A percentile compares a stretch with the other conserved stretches of the same genome.
Evolutionary conservation across 2,113 vertebrate species (phyloP).

Genomic region (Caloenas nicobarica): DNA sequence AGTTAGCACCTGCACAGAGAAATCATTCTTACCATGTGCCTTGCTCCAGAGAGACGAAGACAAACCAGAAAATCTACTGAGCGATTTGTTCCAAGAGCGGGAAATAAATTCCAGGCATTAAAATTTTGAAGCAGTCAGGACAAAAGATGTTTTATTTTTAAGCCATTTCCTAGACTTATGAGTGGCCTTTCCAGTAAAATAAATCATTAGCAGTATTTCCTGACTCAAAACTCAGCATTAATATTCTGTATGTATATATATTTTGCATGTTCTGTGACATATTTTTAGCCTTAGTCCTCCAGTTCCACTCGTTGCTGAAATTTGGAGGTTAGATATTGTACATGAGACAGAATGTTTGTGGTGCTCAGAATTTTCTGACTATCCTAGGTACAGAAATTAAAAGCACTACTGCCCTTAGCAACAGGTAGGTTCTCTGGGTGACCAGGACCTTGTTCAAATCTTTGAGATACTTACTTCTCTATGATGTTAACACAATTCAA

Average conservation of each 20-base stretch:
- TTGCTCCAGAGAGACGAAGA: neutral
- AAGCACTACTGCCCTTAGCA: neutral
- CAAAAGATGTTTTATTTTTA: neutral
- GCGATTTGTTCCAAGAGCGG: neutral
- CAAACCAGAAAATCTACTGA: neutral
- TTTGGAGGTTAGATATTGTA: neutral
- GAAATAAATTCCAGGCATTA: neutral
- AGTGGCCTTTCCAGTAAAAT: neutral
- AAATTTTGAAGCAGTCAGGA: neutral
- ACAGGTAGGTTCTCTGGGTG: neutral
- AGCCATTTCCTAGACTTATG: fast-evolving
- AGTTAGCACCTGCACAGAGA: neutral
- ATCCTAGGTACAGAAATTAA: neutral
- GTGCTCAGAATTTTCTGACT: neutral
- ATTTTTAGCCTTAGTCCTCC: neutral
- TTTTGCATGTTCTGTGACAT: neutral
- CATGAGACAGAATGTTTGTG: neutral
- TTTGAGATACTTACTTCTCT: neutral
- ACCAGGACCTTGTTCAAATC: neutral
- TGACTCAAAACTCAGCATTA: neutral
- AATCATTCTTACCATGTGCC: neutral
- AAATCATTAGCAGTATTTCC: neutral
- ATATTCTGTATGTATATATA: neutral
- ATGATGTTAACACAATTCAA: neutral
- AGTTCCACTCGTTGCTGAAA: neutral